Evolutionary conservation across 2,888 invertebrate species (phyloP).

Genomic region (Gerosis bhagava): DNA sequence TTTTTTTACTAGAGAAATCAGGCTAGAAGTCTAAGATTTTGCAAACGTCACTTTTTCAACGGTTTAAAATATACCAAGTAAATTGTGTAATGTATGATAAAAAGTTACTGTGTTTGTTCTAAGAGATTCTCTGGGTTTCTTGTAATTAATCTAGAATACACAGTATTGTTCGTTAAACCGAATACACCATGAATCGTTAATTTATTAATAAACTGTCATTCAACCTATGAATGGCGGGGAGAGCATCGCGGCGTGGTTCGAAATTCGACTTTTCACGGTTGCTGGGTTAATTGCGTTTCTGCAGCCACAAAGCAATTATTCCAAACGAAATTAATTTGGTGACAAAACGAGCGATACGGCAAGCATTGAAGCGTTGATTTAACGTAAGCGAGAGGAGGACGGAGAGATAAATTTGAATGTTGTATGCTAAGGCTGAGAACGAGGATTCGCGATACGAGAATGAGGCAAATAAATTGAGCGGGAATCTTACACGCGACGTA

Average conservation of each 20-base stretch:
- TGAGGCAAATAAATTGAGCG: no score
- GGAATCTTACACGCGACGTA: no score
- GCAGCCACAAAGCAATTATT: slow-evolving; percentile 45
- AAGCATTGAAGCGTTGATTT: not conserved
- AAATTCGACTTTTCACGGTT: slow-evolving; percentile 35
- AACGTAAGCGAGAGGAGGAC: not conserved
- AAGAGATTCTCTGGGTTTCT: no score
- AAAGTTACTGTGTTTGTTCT: no score
- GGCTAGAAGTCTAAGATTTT: no score
- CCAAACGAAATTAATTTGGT: slow-evolving; percentile 46
- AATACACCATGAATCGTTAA: not conserved
- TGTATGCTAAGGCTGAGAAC: not conserved
- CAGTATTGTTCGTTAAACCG: slow-evolving; percentile 3
- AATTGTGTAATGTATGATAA: no score
- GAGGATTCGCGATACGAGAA: no score
- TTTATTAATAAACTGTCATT: slow-evolving; percentile 14
- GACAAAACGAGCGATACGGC: slow-evolving; percentile 36
- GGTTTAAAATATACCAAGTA: no score
- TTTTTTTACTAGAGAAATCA: no score
- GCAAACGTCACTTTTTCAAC: no score
- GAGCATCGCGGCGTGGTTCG: not conserved
- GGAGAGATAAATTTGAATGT: not conserved
- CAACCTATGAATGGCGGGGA: slow-evolving; percentile 4
- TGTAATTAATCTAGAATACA: no score
- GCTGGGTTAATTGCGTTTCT: slow-evolving; percentile 42